Evolutionary conservation across 2,888 invertebrate species (phyloP).

Genomic region (Phymatocera aterrima): DNA sequence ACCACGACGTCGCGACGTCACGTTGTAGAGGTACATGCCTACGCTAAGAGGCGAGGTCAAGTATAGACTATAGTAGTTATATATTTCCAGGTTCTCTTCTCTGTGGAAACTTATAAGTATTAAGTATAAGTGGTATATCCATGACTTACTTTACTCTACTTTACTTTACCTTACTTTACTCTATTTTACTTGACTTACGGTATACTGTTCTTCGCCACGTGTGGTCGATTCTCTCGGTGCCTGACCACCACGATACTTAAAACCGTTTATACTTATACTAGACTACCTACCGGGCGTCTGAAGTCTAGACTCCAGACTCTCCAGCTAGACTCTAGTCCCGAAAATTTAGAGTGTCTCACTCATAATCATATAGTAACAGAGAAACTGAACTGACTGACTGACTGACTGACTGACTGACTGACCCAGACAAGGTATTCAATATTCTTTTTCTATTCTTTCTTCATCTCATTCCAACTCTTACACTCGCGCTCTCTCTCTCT

Average conservation of each 20-base stretch:
- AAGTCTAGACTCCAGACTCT: slow-evolving; percentile 3
- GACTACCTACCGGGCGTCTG: not conserved
- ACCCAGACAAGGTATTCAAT: not conserved
- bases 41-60: too few species aligned
- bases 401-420: not conserved
- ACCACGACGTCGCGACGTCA: slow-evolving; percentile 2
- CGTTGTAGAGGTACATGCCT: too few species aligned
- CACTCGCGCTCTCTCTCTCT: too few species aligned
- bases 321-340: too few species aligned
- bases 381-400: not conserved
- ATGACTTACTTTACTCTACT: too few species aligned
- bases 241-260: not conserved
- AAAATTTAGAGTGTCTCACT: slow-evolving; percentile 12
- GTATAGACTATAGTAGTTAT: too few species aligned
- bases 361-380: not conserved
- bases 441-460: not conserved
- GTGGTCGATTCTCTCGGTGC: not conserved
- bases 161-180: too few species aligned
- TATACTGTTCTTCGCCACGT: not conserved
- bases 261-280: not conserved
- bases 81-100: too few species aligned
- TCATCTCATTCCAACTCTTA: too few species aligned
- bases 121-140: too few species aligned
- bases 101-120: too few species aligned
- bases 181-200: slow-evolving; percentile 1